phyloP scores from a whole-genome alignment of 2,888 invertebrate genomes.

The Caenorhabditis virilis region DNA sequence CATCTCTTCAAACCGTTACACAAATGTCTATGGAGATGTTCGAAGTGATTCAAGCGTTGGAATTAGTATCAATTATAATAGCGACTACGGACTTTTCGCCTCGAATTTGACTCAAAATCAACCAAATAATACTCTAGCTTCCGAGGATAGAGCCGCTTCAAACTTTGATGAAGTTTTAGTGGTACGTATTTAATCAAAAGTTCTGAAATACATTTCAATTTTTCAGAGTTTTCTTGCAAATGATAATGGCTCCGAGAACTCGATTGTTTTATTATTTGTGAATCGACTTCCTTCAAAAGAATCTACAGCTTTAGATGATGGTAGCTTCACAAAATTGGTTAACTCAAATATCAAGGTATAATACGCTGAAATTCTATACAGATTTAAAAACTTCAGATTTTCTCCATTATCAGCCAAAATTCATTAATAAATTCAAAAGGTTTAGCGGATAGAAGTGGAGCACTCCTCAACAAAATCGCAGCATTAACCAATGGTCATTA shows the following conservation, averaged over 20 bases:
- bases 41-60: not conserved
- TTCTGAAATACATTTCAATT: too few species aligned
- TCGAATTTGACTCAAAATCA: not conserved
- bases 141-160: conserved; percentile 1
- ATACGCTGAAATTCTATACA: not conserved
- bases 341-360: conserved; percentile 4
- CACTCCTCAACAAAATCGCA: conserved; percentile 12
- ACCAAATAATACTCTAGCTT: not conserved
- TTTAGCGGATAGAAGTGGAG: conserved; percentile 5
- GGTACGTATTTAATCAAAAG: too few species aligned
- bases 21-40: not conserved
- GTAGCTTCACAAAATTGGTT: not conserved
- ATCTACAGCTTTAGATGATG: not conserved
- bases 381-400: not conserved
- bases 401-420: conserved; percentile 2
- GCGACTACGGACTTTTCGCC: conserved; percentile 3
- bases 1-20: not conserved
- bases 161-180: too few species aligned
- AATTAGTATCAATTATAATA: too few species aligned
- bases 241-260: too few species aligned
- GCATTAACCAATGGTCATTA: conserved; percentile 28
- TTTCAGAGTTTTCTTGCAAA: too few species aligned
- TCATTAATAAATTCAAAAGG: not conserved
- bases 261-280: not conserved
- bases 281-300: not conserved